Evolutionary conservation across 2,113 vertebrate species (phyloP).

Genomic region (Corythaixoides concolor): DNA sequence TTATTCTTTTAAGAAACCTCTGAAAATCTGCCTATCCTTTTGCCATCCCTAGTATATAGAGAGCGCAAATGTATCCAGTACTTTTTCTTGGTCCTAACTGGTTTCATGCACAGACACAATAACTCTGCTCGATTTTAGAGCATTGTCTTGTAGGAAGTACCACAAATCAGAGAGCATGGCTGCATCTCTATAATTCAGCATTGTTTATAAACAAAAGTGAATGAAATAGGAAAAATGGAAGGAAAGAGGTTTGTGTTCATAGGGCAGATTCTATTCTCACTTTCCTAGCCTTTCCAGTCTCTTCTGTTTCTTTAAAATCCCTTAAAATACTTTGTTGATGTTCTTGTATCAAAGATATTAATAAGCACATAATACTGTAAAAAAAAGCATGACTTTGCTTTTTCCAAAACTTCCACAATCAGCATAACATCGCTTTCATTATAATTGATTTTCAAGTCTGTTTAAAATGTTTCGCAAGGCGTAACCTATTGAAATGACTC

Average conservation of each 20-base stretch:
- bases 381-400: not conserved
- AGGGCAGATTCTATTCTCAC: not conserved
- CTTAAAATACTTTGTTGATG: not conserved
- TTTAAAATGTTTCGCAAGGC: slow-evolving; percentile 44
- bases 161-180: not conserved
- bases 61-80: not conserved
- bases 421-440: not conserved
- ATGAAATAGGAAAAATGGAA: not conserved
- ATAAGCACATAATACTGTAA: not conserved
- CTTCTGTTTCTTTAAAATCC: not conserved
- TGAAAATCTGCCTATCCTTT: not conserved
- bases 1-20: not conserved
- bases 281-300: not conserved
- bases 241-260: not conserved
- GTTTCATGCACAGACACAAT: not conserved
- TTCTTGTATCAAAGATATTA: not conserved
- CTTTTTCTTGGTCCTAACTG: not conserved
- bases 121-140: not conserved
- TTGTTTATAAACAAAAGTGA: not conserved
- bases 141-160: not conserved
- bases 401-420: not conserved
- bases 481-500: slow-evolving; percentile 50
- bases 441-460: slow-evolving; percentile 59
- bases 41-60: not conserved
- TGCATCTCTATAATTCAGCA: not conserved